Percentiles rank a stretch among this genome's conserved stretches.
phyloP scores from a whole-genome alignment of 2,113 vertebrate species.

The Corydoras sp. region DNA sequence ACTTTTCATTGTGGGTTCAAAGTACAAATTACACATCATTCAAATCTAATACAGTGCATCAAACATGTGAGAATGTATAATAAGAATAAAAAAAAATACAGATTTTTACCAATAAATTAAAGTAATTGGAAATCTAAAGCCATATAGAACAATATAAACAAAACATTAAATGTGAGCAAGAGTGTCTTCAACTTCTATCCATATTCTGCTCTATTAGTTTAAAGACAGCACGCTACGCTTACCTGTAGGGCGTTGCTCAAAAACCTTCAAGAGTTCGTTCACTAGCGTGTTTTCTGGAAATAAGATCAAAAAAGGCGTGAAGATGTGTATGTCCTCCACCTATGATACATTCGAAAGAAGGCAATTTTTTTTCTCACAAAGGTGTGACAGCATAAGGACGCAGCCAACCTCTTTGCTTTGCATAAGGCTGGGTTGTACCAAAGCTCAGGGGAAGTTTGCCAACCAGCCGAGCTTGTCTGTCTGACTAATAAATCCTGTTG shows the following conservation, averaged over 20 bases:
- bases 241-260: not conserved
- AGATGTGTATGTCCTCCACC: conserved; percentile 2
- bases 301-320: not conserved
- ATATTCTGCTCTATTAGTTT: too few species aligned
- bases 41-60: too few species aligned
- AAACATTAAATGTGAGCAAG: too few species aligned
- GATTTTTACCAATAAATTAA: too few species aligned
- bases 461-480: not conserved
- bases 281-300: not conserved
- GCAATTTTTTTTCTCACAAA: conserved; percentile 9
- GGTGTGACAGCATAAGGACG: not conserved
- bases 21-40: too few species aligned
- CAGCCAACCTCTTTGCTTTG: conserved; percentile 13
- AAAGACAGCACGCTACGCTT: too few species aligned
- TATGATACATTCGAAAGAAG: not conserved
- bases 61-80: too few species aligned
- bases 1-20: too few species aligned
- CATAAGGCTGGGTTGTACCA: conserved; percentile 11
- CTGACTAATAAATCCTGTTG: not conserved
- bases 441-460: conserved; percentile 9
- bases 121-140: too few species aligned
- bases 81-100: too few species aligned
- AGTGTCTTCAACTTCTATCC: too few species aligned
- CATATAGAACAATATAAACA: too few species aligned
- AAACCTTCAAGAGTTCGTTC: not conserved